phyloP scores from a whole-genome alignment of 2,888 invertebrate genomes.

The Myopa tessellatipennis region DNA sequence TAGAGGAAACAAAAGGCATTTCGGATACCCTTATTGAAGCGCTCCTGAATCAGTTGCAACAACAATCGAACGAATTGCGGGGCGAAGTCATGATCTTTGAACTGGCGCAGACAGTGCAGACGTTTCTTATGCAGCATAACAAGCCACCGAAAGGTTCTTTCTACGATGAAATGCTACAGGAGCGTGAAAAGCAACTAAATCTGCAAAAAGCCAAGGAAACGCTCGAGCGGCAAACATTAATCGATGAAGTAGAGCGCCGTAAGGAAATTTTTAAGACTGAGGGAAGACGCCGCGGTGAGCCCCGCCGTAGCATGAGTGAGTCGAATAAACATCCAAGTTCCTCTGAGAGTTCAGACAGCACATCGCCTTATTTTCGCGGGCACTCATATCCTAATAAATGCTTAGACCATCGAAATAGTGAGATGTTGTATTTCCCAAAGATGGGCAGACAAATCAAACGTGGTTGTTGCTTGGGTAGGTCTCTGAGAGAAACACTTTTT shows the following conservation, averaged over 20 bases:
- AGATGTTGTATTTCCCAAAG: conserved; percentile 71
- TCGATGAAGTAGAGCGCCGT: conserved; percentile 81
- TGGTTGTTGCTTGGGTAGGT: conserved; percentile 76
- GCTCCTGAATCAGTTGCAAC: conserved; percentile 73
- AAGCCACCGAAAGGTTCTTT: conserved; percentile 85
- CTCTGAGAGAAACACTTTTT: background rate
- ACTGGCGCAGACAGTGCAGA: conserved; percentile 81
- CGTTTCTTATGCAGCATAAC: conserved; percentile 83
- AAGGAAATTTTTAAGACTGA: conserved; percentile 82
- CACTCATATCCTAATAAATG: conserved; percentile 64
- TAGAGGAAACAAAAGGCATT: conserved; percentile 83
- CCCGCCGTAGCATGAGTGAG: conserved; percentile 70
- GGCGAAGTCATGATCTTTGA: conserved; percentile 92
- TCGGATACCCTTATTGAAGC: conserved; percentile 76
- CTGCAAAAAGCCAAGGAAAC: conserved; percentile 76
- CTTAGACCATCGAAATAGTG: conserved; percentile 71
- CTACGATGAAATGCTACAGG: conserved; percentile 90
- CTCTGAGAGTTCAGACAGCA: conserved; percentile 72
- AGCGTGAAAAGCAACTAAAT: conserved; percentile 75
- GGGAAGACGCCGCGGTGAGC: conserved; percentile 70
- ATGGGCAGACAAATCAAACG: conserved; percentile 76
- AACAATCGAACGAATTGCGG: conserved; percentile 71
- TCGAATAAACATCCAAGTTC: conserved; percentile 69
- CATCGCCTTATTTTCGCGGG: conserved; percentile 65
- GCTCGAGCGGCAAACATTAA: conserved; percentile 77